Evolutionary conservation across 2,888 invertebrate genomes (phyloP).

Genomic region (Rhodophaea formosa): DNA sequence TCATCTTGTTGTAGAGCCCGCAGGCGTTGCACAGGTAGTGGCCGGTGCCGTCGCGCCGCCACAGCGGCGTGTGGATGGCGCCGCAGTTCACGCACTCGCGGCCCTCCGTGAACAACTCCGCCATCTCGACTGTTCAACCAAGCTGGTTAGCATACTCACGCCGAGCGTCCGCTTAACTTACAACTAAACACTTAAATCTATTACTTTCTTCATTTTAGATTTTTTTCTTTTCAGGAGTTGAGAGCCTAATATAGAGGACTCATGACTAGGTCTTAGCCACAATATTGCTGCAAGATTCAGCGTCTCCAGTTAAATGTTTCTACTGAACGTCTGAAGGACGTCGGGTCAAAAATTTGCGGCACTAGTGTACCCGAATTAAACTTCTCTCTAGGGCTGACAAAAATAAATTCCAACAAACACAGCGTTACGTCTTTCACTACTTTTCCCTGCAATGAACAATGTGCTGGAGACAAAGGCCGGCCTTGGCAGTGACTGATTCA

Average conservation of each 20-base stretch:
- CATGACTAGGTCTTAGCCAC: too few relatives aligned
- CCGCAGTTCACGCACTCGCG: constrained; percentile 99
- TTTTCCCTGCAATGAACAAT: not conserved
- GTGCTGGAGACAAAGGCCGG: constrained; percentile 17
- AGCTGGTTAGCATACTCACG: constrained; percentile 32
- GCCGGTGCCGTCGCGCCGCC: constrained; percentile 99
- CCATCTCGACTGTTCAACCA: constrained; percentile 81
- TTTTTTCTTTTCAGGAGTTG: too few relatives aligned
- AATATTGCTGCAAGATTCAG: too few relatives aligned
- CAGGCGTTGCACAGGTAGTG: constrained; percentile 99
- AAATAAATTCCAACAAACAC: too few relatives aligned
- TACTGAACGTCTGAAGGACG: too few relatives aligned
- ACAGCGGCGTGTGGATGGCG: constrained; percentile 97
- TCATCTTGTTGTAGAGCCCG: constrained; percentile 99
- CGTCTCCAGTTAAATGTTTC: too few relatives aligned
- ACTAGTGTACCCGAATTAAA: too few relatives aligned
- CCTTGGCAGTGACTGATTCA: constrained; percentile 48
- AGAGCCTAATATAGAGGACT: too few relatives aligned
- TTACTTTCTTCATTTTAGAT: too few relatives aligned
- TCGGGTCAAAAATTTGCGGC: too few relatives aligned
- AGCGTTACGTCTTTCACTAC: too few relatives aligned
- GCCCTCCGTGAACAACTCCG: constrained; percentile 93
- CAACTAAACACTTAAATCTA: not conserved
- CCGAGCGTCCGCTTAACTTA: constrained; percentile 30
- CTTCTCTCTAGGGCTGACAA: too few relatives aligned